These are phyloP conservation scores for Trachops cirrhosus DNA, from an alignment of 2,797 vertebrate genomes.

Conservation along the genomic window DNA sequence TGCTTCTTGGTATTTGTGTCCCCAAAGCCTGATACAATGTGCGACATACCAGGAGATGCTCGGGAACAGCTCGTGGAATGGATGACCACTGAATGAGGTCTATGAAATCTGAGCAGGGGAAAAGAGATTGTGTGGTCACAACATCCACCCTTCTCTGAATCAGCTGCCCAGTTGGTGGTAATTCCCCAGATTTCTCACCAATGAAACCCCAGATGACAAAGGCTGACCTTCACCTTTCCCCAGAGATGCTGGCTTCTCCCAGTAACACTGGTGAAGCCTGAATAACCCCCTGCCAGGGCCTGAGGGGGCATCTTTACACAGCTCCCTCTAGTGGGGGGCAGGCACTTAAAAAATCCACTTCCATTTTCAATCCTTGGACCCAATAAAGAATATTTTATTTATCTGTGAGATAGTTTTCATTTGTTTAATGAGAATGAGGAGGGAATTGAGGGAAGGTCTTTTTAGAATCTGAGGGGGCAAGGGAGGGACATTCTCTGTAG, in stretches of 20 bases:
- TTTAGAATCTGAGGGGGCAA: neutral
- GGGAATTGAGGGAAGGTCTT: neutral
- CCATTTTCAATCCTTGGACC: neutral
- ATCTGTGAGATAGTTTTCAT: neutral
- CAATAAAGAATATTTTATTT: constrained; percentile 12
- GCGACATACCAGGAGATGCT: neutral
- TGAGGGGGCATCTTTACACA: neutral
- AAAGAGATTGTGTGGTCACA: neutral
- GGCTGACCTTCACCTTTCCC: neutral
- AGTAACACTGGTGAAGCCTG: neutral
- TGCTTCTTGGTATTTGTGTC: neutral
- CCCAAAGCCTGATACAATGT: neutral
- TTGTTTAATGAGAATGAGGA: neutral
- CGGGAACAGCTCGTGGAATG: neutral
- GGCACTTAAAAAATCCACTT: neutral
- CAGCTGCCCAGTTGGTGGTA: neutral
- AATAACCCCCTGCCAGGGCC: neutral
- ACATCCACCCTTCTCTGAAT: neutral
- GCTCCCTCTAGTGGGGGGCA: neutral
- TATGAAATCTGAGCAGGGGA: neutral
- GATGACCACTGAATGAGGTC: neutral
- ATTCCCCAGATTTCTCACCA: neutral
- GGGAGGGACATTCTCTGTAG: neutral
- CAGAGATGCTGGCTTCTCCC: neutral
- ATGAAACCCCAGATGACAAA: neutral